A percentile compares a stretch with the other conserved stretches of the same genome.
These are phyloP conservation scores for Pocillopora meandrina DNA, from an alignment of 92 coral and sea anemone genomes.

Conservation along the genomic window DNA sequence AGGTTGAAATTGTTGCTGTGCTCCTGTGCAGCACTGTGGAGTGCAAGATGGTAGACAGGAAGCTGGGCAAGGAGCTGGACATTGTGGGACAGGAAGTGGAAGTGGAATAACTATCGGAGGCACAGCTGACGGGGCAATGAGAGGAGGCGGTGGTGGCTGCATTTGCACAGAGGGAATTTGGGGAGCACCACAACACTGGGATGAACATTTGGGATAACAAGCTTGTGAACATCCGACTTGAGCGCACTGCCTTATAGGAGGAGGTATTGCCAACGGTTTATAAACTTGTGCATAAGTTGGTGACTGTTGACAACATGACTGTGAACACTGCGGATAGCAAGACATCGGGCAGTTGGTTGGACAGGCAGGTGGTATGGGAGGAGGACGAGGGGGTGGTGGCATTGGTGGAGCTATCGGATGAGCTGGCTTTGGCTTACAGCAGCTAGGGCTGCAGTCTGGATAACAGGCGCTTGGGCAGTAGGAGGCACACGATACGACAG, in stretches of 20 bases:
- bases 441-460: slow-evolving; percentile 58
- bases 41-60: slow-evolving; percentile 67
- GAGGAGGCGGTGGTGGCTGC: slow-evolving; percentile 18
- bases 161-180: not conserved
- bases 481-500: slow-evolving; percentile 37
- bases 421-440: slow-evolving; percentile 54
- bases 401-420: slow-evolving; percentile 38
- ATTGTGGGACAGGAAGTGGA: slow-evolving; percentile 44
- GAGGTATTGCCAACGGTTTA: slow-evolving; percentile 6
- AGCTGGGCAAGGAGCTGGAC: slow-evolving; percentile 65
- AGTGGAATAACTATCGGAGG: slow-evolving; percentile 40
- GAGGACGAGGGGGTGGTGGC: slow-evolving; percentile 32
- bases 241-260: slow-evolving; percentile 24
- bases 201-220: slow-evolving; percentile 39
- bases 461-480: slow-evolving; percentile 68
- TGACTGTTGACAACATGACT: slow-evolving; percentile 25
- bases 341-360: slow-evolving; percentile 32
- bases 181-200: slow-evolving; percentile 22
- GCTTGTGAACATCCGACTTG: slow-evolving; percentile 26
- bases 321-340: slow-evolving; percentile 40
- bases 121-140: slow-evolving; percentile 17
- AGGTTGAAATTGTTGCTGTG: slow-evolving; percentile 23
- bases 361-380: slow-evolving; percentile 3
- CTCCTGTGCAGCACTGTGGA: slow-evolving; percentile 50
- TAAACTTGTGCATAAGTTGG: slow-evolving; percentile 12